Percentiles rank a stretch among this genome's conserved stretches.
Evolutionary conservation across 2,797 vertebrate species (phyloP).

Genomic region (Artibeus lituratus): DNA sequence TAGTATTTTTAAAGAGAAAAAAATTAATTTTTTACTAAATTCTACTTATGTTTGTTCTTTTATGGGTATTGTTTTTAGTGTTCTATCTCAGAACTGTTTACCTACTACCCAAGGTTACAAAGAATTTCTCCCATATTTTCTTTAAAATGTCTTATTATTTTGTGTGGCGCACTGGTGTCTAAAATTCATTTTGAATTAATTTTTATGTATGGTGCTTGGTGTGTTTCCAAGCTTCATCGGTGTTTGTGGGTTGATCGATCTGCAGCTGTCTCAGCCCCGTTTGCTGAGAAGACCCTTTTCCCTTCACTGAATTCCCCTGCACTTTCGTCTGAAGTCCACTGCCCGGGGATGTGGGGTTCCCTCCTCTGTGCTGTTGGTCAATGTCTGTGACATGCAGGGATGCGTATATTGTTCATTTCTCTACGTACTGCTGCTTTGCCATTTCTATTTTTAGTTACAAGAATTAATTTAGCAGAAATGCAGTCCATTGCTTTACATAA

Average conservation of each 20-base stretch:
- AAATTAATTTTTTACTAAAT: background rate
- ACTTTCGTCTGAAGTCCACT: background rate
- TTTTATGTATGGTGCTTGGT: background rate
- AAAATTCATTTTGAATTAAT: too few species aligned
- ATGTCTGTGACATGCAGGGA: background rate
- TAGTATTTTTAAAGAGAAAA: background rate
- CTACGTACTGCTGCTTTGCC: background rate
- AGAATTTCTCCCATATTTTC: background rate
- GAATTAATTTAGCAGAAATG: background rate
- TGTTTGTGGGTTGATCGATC: background rate
- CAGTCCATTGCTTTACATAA: background rate
- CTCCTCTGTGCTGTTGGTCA: background rate
- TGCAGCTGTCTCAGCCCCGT: background rate
- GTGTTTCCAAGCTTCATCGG: background rate
- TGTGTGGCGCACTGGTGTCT: background rate
- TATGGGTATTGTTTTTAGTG: background rate
- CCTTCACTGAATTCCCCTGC: background rate
- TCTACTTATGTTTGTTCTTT: background rate
- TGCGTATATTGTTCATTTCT: background rate
- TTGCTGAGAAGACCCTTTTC: background rate
- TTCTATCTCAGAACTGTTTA: background rate
- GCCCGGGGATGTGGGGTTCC: background rate
- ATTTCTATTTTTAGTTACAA: background rate
- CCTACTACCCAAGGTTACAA: background rate
- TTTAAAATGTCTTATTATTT: background rate